Evolutionary conservation across 2,797 vertebrate species (phyloP), one percentile per base, ranked within the genome.

Genomic region (Distichodus sexfasciatus): DNA sequence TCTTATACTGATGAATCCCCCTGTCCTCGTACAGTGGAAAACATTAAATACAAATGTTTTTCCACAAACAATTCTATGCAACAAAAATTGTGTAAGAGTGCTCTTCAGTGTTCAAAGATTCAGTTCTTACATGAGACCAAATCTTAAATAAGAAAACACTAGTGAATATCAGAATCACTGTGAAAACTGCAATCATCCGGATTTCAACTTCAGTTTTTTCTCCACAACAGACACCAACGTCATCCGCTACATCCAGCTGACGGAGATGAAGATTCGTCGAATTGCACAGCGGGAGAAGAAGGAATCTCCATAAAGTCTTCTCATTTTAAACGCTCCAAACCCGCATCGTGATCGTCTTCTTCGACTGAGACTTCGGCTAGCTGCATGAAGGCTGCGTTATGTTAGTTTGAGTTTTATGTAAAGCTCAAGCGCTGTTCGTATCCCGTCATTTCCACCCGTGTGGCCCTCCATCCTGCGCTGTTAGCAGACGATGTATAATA

Each of bases 171-270:
- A n/a, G n/a, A n/a, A n/a, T n/a, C n/a, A n/a, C n/a, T n/a, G 79
- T 87, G 2, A 1, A 1, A 78, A 82, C n/a, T n/a, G n/a, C n/a
- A n/a, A n/a, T n/a, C n/a, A n/a, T n/a, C n/a, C n/a, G n/a, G n/a
- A n/a, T n/a, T n/a, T n/a, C n/a, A n/a, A n/a, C n/a, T n/a, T n/a
- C n/a, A n/a, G n/a, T n/a, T n/a, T n/a, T n/a, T n/a, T n/a, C n/a
- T n/a, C n/a, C n/a, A 76, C 78, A 65, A 17, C 92, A 99, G 97
- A 99, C 89, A 98, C 96, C 84, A 99, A 98, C 17, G 97, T 94
- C 81, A 92, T 98, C 88, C 94, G 96, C 82, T 99, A 99, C 74
- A 99, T 99, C 87, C 97, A 99, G 88, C 90, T 99, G 91, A 97
- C 97, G 15, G 97, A 99, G 88, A 97, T 99, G 95, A 98, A 98